A percentile compares a stretch with the other conserved stretches of the same genome.
Evolutionary conservation across 2,888 invertebrate genomes (phyloP).

Genomic region (Metopia argyrocephala): DNA sequence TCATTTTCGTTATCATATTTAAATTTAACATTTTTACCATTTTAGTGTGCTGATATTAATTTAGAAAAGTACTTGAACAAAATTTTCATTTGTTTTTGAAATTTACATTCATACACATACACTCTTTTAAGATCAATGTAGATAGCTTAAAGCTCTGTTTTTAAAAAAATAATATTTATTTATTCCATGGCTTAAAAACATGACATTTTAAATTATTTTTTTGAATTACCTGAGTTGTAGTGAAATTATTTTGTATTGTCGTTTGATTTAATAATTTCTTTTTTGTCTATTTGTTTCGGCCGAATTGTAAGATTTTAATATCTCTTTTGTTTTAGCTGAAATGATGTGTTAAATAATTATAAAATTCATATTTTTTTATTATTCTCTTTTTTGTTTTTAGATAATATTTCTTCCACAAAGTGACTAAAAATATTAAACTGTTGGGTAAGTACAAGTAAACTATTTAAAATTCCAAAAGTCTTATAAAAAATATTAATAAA

Average conservation of each 20-base stretch:
- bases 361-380: not conserved
- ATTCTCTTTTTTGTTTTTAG: not conserved
- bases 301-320: not conserved
- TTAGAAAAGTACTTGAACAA: too few relatives aligned
- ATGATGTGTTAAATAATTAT: not conserved
- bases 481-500: constrained; percentile 4
- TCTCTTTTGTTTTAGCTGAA: not conserved
- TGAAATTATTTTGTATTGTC: too few relatives aligned
- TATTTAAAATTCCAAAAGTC: constrained; percentile 10
- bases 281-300: not conserved
- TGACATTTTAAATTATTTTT: not conserved
- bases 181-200: not conserved
- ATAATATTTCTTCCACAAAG: not conserved
- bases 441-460: not conserved
- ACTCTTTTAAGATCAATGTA: too few relatives aligned
- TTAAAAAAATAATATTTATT: constrained; percentile 5
- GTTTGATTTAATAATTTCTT: too few relatives aligned
- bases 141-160: too few relatives aligned
- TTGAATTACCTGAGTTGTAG: not conserved
- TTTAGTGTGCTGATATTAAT: too few relatives aligned
- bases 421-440: not conserved
- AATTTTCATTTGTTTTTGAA: too few relatives aligned
- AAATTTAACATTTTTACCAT: too few relatives aligned
- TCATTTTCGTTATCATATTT: too few relatives aligned
- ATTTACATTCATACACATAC: not conserved